These are phyloP conservation scores for Apostichopus parvimensis DNA, from an alignment of 35 echinoderm and acorn worm genomes.

Conservation along the genomic window DNA sequence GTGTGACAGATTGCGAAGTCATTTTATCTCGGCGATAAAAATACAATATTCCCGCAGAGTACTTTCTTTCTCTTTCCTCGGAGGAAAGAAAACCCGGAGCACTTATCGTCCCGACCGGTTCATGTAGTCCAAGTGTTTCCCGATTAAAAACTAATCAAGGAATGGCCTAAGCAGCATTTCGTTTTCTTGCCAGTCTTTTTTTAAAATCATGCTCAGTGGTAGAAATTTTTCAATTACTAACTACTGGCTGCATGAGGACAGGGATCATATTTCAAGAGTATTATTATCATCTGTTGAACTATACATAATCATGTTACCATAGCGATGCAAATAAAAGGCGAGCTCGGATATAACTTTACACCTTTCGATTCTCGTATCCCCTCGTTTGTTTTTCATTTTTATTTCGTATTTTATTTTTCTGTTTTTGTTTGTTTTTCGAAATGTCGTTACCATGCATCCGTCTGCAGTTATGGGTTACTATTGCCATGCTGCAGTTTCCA, in stretches of 20 bases:
- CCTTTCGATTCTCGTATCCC: not conserved
- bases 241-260: not conserved
- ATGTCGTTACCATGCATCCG: not conserved
- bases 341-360: not conserved
- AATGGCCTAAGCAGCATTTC: conserved; percentile 21
- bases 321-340: not conserved
- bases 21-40: conserved; percentile 3
- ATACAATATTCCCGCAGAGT: not conserved
- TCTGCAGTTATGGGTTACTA: not conserved
- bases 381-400: not conserved
- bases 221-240: conserved; percentile 37
- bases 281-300: not conserved
- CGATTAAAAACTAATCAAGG: conserved; percentile 48
- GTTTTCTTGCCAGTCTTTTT: not conserved
- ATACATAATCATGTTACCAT: conserved; percentile 15
- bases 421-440: not conserved
- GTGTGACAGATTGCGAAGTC: not conserved
- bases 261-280: conserved; percentile 17
- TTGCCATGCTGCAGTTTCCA: too few relatives aligned
- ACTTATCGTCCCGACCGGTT: not conserved
- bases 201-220: conserved; percentile 23
- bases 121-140: not conserved
- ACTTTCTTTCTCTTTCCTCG: not conserved
- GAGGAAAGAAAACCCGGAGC: not conserved
- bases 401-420: not conserved